Evolutionary conservation across 2,113 vertebrate genomes (phyloP).

Genomic region (Poicephalus gulielmi): DNA sequence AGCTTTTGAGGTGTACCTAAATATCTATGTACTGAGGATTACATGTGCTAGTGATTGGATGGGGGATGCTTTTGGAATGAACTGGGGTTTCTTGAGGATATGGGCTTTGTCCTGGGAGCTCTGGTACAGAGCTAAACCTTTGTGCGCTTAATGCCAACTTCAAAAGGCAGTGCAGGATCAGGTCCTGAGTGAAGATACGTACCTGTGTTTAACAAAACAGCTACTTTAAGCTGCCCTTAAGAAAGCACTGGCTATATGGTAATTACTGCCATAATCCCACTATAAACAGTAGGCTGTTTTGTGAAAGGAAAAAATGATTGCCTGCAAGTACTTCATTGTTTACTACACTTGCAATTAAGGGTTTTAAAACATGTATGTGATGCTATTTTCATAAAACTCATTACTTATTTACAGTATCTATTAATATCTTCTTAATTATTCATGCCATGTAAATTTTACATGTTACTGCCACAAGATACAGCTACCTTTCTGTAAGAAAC

Average conservation of each 20-base stretch:
- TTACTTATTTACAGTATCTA: background rate
- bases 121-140: background rate
- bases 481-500: background rate
- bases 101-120: background rate
- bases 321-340: background rate
- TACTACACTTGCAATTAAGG: background rate
- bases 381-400: background rate
- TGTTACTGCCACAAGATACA: background rate
- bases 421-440: background rate
- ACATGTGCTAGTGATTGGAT: fast-evolving
- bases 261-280: background rate
- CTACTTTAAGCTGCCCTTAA: background rate
- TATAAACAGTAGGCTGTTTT: background rate
- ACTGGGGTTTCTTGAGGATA: background rate
- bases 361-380: background rate
- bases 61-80: background rate
- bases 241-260: background rate
- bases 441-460: background rate
- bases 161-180: background rate
- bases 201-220: background rate
- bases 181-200: background rate
- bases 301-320: background rate
- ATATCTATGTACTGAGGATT: background rate
- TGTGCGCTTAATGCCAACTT: background rate
- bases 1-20: background rate